These are phyloP conservation scores for Epinotia ramella DNA, from an alignment of 2,888 invertebrate genomes.

Conservation along the genomic window DNA sequence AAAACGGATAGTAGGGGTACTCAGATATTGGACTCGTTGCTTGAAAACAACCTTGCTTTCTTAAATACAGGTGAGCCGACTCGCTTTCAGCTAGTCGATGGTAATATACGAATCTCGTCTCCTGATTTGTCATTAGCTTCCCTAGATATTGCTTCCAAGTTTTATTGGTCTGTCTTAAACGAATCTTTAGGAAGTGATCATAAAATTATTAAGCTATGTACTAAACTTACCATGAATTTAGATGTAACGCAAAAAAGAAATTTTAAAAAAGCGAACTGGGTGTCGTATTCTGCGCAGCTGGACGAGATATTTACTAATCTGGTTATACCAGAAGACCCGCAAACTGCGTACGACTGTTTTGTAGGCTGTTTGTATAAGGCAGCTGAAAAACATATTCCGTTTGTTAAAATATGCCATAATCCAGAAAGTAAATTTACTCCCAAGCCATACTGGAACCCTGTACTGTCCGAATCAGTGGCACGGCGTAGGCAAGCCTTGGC, in stretches of 20 bases:
- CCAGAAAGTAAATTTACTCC: conserved; percentile 47
- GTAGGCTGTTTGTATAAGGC: conserved; percentile 19
- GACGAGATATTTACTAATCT: neutral
- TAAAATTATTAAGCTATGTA: neutral
- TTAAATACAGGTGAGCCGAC: neutral
- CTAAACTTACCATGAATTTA: neutral
- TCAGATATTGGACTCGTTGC: neutral
- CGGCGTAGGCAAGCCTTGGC: conserved; percentile 48
- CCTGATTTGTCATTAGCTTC: conserved; percentile 1
- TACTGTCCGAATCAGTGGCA: conserved; percentile 49
- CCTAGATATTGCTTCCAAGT: neutral
- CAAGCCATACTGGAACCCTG: conserved; percentile 51
- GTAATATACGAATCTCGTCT: neutral
- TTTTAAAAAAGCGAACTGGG: conserved; percentile 41
- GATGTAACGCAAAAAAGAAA: conserved; percentile 41
- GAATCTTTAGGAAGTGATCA: neutral
- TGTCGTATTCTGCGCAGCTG: neutral
- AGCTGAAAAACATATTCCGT: conserved; percentile 41
- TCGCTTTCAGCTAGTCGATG: neutral
- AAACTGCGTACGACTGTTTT: conserved; percentile 22
- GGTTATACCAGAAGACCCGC: neutral
- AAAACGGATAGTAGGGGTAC: neutral
- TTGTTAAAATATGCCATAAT: conserved; percentile 35
- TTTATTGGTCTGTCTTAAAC: neutral
- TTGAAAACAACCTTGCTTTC: neutral